A percentile compares a stretch with the other conserved stretches of the same genome.
phyloP scores from a whole-genome alignment of 2,113 vertebrate species.

The Tenebrosternarchus preto region DNA sequence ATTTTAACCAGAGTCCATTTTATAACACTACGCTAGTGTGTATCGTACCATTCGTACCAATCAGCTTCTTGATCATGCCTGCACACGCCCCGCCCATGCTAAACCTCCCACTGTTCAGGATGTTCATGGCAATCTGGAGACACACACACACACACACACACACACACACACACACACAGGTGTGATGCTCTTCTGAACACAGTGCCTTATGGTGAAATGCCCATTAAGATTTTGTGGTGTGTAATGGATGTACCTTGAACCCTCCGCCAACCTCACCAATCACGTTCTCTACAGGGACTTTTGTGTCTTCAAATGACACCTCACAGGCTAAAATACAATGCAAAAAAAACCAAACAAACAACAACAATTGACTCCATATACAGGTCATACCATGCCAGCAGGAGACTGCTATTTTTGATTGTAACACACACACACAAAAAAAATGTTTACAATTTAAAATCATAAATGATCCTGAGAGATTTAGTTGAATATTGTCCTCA shows the following conservation, averaged over 20 bases:
- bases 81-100: constrained; percentile 90
- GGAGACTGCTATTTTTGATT: no score
- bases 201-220: not conserved
- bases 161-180: not conserved
- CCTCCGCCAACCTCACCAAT: constrained; percentile 94
- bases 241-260: constrained; percentile 84
- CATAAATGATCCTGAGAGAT: no score
- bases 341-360: not conserved
- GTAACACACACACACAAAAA: no score
- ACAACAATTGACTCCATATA: not conserved
- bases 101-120: constrained; percentile 91
- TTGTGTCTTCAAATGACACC: constrained; percentile 90
- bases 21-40: not conserved
- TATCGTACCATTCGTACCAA: constrained; percentile 74
- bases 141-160: constrained; percentile 10
- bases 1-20: not conserved
- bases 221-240: not conserved
- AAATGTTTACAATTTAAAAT: no score
- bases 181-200: not conserved
- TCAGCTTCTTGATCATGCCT: constrained; percentile 90
- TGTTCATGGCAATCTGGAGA: constrained; percentile 92
- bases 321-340: constrained; percentile 81
- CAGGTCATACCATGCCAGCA: no score
- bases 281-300: constrained; percentile 90
- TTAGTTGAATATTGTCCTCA: no score